Conservation (phyloP, 2,888 invertebrate species). For the Aspidiotus destructor region DNA sequence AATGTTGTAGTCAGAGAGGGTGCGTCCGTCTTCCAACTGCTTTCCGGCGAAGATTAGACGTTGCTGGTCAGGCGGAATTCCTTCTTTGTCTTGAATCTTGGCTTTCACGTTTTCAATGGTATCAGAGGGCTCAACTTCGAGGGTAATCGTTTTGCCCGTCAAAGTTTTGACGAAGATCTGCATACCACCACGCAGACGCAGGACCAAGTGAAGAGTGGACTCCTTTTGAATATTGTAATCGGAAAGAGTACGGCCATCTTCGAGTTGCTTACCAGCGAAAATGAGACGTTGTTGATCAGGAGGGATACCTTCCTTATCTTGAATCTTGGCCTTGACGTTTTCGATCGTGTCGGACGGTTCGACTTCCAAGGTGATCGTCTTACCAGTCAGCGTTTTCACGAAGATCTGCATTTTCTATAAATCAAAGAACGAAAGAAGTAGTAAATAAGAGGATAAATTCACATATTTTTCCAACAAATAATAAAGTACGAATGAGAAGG, state of each 20-base stretch:
- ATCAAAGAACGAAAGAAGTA: too few species aligned
- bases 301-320: slow-evolving; percentile 47
- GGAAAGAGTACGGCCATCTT: slow-evolving; percentile 49
- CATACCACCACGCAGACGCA: slow-evolving; percentile 58
- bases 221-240: slow-evolving; percentile 52
- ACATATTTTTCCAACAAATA: too few species aligned
- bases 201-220: slow-evolving; percentile 45
- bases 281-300: slow-evolving; percentile 47
- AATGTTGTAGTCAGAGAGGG: slow-evolving; percentile 53
- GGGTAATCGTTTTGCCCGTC: slow-evolving; percentile 88
- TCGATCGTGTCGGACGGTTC: slow-evolving; percentile 46
- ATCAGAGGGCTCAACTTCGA: slow-evolving; percentile 84
- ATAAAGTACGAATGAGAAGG: too few species aligned
- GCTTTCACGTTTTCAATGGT: slow-evolving; percentile 92
- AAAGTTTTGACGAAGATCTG: slow-evolving; percentile 95
- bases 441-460: too few species aligned
- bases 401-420: slow-evolving; percentile 46
- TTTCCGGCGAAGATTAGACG: slow-evolving; percentile 43
- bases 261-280: slow-evolving; percentile 51
- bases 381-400: slow-evolving; percentile 46
- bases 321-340: slow-evolving; percentile 52
- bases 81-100: slow-evolving; percentile 84
- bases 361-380: slow-evolving; percentile 45
- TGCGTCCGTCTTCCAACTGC: slow-evolving; percentile 53
- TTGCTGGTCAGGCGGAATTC: slow-evolving; percentile 40